Conservation (phyloP, 2,797 vertebrate species). For the Amblyopsis hoosieri region DNA sequence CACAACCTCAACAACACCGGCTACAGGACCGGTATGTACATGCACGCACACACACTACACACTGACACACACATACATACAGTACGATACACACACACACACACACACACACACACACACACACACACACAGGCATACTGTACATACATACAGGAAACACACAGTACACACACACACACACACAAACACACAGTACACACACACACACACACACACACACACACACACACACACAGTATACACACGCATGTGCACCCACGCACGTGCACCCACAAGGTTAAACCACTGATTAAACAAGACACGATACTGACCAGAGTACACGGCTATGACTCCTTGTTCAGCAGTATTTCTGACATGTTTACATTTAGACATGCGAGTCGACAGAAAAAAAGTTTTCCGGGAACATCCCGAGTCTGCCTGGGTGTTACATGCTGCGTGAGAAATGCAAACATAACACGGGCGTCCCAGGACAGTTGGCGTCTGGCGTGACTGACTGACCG, state of each 20-base stretch:
- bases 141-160: too few relatives aligned
- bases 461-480: constrained; percentile 55
- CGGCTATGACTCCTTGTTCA: constrained; percentile 6
- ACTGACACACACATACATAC: not conserved
- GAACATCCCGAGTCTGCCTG: constrained; percentile 37
- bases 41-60: not conserved
- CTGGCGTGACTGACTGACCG: constrained; percentile 56
- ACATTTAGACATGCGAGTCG: constrained; percentile 27
- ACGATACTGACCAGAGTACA: too few relatives aligned
- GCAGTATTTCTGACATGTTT: constrained; percentile 9
- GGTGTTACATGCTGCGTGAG: constrained; percentile 36
- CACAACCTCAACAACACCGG: too few relatives aligned
- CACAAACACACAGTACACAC: too few relatives aligned
- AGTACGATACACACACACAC: not conserved
- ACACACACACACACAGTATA: not conserved
- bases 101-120: too few relatives aligned
- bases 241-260: not conserved
- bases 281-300: too few relatives aligned
- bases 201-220: not conserved
- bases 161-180: too few relatives aligned
- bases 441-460: constrained; percentile 58
- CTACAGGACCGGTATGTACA: too few relatives aligned
- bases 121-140: not conserved
- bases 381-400: constrained; percentile 33
- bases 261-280: not conserved